Percentiles rank a stretch among this genome's conserved stretches.
Evolutionary conservation across 2,888 invertebrate species (phyloP).

Genomic region (Entomobrya multifasciata): DNA sequence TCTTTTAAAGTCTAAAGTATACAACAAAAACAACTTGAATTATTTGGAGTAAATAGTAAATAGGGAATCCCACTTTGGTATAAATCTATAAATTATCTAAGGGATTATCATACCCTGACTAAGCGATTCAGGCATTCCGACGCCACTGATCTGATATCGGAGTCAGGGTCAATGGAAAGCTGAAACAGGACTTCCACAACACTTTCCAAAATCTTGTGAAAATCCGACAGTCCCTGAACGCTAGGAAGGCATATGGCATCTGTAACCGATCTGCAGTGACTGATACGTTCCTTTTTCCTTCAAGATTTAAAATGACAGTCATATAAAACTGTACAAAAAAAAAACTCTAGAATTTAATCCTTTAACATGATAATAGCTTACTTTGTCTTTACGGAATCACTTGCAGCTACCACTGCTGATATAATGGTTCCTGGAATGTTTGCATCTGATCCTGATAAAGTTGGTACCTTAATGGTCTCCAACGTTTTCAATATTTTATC

Average conservation of each 20-base stretch:
- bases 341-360: too few species aligned
- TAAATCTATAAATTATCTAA: neutral
- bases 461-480: slow-evolving; percentile 77
- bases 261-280: slow-evolving; percentile 87
- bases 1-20: slow-evolving; percentile 84
- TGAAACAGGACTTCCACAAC: slow-evolving; percentile 87
- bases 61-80: too few species aligned
- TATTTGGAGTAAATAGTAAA: neutral
- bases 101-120: slow-evolving; percentile 84
- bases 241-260: slow-evolving; percentile 87
- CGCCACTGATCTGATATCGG: slow-evolving; percentile 89
- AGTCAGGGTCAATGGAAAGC: slow-evolving; percentile 89
- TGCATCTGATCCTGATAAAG: slow-evolving; percentile 74
- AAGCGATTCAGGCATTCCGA: slow-evolving; percentile 91
- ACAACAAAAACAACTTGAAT: slow-evolving; percentile 46
- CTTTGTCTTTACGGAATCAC: slow-evolving; percentile 79
- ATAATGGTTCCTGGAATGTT: slow-evolving; percentile 76
- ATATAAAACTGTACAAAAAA: too few species aligned
- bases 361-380: slow-evolving; percentile 34
- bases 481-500: slow-evolving; percentile 78
- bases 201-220: slow-evolving; percentile 85
- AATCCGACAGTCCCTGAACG: slow-evolving; percentile 85
- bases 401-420: slow-evolving; percentile 78
- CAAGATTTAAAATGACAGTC: neutral
- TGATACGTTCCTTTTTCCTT: slow-evolving; percentile 89